A percentile compares a stretch with the other conserved stretches of the same genome.
Evolutionary conservation across 2,113 vertebrate genomes (phyloP).

Genomic region (Sinocyclocheilus grahami): DNA sequence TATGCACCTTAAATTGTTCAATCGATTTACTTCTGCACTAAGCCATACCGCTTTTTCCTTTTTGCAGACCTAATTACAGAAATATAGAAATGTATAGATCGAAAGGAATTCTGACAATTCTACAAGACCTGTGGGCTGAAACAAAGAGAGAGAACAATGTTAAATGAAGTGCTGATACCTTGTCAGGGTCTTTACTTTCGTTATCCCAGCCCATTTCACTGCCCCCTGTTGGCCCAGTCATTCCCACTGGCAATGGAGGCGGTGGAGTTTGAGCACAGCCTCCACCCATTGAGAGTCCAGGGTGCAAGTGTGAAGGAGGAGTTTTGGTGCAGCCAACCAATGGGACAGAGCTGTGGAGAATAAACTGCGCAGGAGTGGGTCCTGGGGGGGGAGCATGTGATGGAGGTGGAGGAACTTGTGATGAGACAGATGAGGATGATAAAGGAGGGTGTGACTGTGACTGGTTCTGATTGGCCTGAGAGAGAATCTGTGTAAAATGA

Average conservation of each 20-base stretch:
- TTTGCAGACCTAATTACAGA: not conserved
- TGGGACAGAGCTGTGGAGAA: constrained; percentile 84
- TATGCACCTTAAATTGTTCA: not conserved
- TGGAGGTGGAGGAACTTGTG: constrained; percentile 77
- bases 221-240: constrained; percentile 64
- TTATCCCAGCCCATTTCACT: constrained; percentile 73
- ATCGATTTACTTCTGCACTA: not conserved
- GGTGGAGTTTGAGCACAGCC: constrained; percentile 79
- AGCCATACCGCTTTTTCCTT: not conserved
- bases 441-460: constrained; percentile 69
- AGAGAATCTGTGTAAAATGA: constrained; percentile 79
- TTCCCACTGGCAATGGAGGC: constrained; percentile 61
- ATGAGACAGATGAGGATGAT: constrained; percentile 66
- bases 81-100: not conserved
- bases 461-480: constrained; percentile 86
- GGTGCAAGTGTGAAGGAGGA: constrained; percentile 80
- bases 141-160: not conserved
- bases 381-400: constrained; percentile 68
- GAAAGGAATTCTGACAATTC: too few species aligned
- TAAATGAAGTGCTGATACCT: constrained; percentile 61
- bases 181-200: constrained; percentile 79
- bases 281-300: constrained; percentile 65
- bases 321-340: constrained; percentile 83
- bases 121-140: not conserved
- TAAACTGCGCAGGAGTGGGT: constrained; percentile 77